Evolutionary conservation across 2,113 vertebrate species (phyloP).

Genomic region (Morone chrysops): DNA sequence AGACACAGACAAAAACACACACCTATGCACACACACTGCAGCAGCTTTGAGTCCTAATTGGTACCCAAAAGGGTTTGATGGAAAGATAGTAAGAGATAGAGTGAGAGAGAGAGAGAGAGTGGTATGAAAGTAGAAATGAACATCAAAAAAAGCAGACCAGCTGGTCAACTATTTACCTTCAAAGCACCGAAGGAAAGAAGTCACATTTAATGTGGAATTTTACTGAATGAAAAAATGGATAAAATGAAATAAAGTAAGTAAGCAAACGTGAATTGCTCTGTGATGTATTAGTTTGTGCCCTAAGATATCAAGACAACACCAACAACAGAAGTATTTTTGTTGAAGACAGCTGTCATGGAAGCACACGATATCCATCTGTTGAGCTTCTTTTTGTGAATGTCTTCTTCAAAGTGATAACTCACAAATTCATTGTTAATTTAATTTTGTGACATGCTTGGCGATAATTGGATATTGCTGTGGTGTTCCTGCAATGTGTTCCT

Average conservation of each 20-base stretch:
- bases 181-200: slow-evolving; percentile 53
- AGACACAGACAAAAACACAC: slow-evolving; percentile 36
- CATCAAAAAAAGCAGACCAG: slow-evolving; percentile 74
- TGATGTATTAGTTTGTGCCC: slow-evolving; percentile 34
- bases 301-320: slow-evolving; percentile 33
- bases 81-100: slow-evolving; percentile 68
- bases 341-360: slow-evolving; percentile 39
- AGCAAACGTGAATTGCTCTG: slow-evolving; percentile 41
- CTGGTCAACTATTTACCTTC: slow-evolving; percentile 72
- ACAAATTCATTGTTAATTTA: slow-evolving; percentile 33
- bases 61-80: slow-evolving; percentile 93
- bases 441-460: slow-evolving; percentile 23
- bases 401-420: slow-evolving; percentile 28
- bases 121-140: slow-evolving; percentile 70
- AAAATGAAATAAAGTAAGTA: slow-evolving; percentile 25
- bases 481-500: not conserved
- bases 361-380: slow-evolving; percentile 25
- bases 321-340: slow-evolving; percentile 32
- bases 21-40: slow-evolving; percentile 86
- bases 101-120: slow-evolving; percentile 45
- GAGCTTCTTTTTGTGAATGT: not conserved
- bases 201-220: slow-evolving; percentile 37
- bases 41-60: slow-evolving; percentile 95
- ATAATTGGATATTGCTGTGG: slow-evolving; percentile 34
- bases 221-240: slow-evolving; percentile 38